Evolutionary conservation across 92 coral and sea anemone genomes (phyloP).

Genomic region (Meandrina meandrites): DNA sequence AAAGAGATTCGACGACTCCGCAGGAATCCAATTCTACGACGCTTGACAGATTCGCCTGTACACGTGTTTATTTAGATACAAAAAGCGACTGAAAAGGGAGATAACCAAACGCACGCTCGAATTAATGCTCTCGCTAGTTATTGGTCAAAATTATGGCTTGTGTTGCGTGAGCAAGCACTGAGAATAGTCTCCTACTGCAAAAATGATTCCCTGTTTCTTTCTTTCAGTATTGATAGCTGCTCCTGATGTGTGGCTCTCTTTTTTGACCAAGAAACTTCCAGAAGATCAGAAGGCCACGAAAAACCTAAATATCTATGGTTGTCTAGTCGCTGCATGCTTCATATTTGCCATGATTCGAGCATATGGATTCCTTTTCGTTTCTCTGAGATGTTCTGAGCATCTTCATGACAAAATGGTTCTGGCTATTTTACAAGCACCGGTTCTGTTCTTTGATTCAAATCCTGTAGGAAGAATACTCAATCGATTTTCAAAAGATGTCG

Average conservation of each 20-base stretch:
- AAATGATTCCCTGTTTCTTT: neutral
- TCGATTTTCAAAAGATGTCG: conserved; percentile 1
- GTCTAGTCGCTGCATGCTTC: neutral
- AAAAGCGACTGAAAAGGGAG: too few relatives aligned
- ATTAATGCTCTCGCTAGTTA: too few relatives aligned
- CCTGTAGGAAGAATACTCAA: conserved; percentile 5
- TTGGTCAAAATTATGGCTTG: too few relatives aligned
- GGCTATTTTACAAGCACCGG: conserved; percentile 7
- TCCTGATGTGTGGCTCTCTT: conserved; percentile 20
- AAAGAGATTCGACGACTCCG: too few relatives aligned
- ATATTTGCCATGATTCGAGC: neutral
- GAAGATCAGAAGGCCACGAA: neutral
- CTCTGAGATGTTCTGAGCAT: conserved; percentile 3
- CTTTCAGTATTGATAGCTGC: neutral
- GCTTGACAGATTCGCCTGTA: too few relatives aligned
- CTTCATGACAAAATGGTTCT: conserved; percentile 20
- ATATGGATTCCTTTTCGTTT: neutral
- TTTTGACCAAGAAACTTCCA: neutral
- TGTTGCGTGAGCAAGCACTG: too few relatives aligned
- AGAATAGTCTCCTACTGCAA: too few relatives aligned
- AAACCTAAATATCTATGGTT: neutral
- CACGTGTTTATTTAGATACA: too few relatives aligned
- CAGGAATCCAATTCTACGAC: too few relatives aligned
- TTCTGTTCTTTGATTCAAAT: neutral
- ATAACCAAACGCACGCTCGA: too few relatives aligned